These are phyloP conservation scores for Geothlypis trichas DNA, from an alignment of 2,113 vertebrate species.

Conservation along the genomic window DNA sequence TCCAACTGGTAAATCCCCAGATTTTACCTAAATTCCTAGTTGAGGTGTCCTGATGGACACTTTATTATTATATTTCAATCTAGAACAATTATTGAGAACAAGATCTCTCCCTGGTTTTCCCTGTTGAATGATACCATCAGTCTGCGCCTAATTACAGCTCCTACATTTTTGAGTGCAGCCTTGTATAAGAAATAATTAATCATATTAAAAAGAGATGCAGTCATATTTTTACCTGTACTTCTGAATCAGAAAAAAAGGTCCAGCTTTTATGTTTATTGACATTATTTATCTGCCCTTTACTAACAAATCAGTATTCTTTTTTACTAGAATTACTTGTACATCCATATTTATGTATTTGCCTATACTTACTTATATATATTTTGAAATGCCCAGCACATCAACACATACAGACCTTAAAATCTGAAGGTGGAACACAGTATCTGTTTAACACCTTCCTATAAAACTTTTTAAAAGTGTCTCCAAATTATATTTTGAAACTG, in stretches of 20 bases:
- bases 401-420: not conserved
- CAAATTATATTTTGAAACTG: not conserved
- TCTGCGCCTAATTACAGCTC: not conserved
- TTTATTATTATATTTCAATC: not conserved
- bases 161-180: not conserved
- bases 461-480: not conserved
- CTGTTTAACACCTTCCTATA: not conserved
- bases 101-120: not conserved
- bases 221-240: not conserved
- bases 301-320: not conserved
- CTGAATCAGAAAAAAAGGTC: not conserved
- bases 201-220: not conserved
- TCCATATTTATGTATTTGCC: not conserved
- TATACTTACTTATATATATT: not conserved
- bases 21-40: not conserved
- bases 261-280: not conserved
- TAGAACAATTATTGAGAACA: not conserved
- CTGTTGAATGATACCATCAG: not conserved
- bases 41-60: not conserved
- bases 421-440: not conserved
- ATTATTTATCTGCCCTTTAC: not conserved
- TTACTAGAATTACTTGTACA: not conserved
- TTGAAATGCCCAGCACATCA: not conserved
- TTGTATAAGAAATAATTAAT: not conserved
- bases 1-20: not conserved